Conservation (phyloP, 2,888 invertebrate genomes). For the Tachystola acroxantha region DNA sequence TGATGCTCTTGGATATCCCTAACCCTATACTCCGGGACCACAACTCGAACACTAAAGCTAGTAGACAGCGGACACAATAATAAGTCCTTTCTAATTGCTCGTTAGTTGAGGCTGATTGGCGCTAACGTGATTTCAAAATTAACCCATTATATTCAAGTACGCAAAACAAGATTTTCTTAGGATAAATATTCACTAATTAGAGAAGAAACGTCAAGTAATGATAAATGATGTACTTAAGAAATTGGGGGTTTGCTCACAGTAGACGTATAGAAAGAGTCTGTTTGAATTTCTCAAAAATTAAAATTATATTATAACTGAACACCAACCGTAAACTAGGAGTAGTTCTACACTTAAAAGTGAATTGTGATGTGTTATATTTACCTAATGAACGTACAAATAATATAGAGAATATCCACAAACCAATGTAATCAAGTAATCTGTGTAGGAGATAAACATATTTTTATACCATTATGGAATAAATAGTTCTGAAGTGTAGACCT, state of each 20-base stretch:
- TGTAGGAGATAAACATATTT: slow-evolving; percentile 60
- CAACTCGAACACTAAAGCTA: slow-evolving; percentile 9
- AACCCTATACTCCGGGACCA: slow-evolving; percentile 25
- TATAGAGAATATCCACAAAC: slow-evolving; percentile 55
- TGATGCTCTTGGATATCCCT: slow-evolving; percentile 9
- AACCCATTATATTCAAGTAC: background rate
- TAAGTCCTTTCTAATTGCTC: too few species aligned
- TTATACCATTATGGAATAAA: slow-evolving; percentile 63
- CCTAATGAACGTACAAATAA: slow-evolving; percentile 74
- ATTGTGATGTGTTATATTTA: slow-evolving; percentile 58
- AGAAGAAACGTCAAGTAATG: too few species aligned
- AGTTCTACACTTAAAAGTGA: slow-evolving; percentile 46
- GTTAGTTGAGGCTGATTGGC: background rate
- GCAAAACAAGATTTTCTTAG: background rate
- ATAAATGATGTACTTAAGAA: slow-evolving; percentile 12
- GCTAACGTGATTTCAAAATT: background rate
- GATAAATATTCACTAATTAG: too few species aligned
- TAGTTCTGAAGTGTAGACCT: slow-evolving; percentile 48
- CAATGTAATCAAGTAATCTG: slow-evolving; percentile 43
- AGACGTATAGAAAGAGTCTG: slow-evolving; percentile 21
- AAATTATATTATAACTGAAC: slow-evolving; percentile 20
- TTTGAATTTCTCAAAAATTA: slow-evolving; percentile 1
- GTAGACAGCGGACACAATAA: slow-evolving; percentile 1
- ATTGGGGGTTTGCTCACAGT: slow-evolving; percentile 42
- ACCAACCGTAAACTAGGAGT: slow-evolving; percentile 43